Base-by-base conservation (phyloP, 1,140 invertebrate genomes). In the Caenorhabditis latens region DNA sequence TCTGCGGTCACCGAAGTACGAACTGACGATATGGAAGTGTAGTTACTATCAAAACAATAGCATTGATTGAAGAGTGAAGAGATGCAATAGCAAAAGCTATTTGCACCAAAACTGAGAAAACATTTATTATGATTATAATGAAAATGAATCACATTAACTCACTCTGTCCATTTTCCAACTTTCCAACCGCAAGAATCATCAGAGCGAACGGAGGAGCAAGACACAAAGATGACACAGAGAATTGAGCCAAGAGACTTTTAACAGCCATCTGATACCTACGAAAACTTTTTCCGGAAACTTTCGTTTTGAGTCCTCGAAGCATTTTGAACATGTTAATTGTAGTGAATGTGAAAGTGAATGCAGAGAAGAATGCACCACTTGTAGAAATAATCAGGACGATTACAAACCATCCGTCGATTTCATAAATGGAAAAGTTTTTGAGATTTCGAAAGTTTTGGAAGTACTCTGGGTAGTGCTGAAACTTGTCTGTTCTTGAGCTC, bases 101-200 rank as follows among this genome's bases (percentile, higher is more conserved):
- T 43, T 71, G 65, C 6, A 71, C 65, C 43, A 71, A 19, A 16
- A 46, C 24, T 58, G 4, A 21, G n/a, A n/a, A 58, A n/a, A 21
- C 4, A n/a, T 3, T 0, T 5, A 21, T n/a, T 21, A 8, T 2
- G 32, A 32, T 1, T 21, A 8, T 21, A 3, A 19, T 21, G 9
- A 6, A 50, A 50, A 50, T n/a, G 57, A 21, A 58, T 53, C 9
- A 13, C 50, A 9, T 1, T 4, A 21, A 58, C 57, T 58, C n/a
- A 58, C 57, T 63, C 65, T 71, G 65, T 19, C 65, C 65, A n/a
- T 71, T 71, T 71, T 71, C 65, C 16, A 71, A 71, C 40, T 71
- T 71, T 46, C 65, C 65, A 71, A 71, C 42, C n/a, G 42, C 42
- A 11, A 71, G 2, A 5, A 71, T n/a, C 42, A 71, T 71, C 6